Base-by-base conservation (phyloP, 2,113 vertebrate genomes). In the Alexandromys fortis region DNA sequence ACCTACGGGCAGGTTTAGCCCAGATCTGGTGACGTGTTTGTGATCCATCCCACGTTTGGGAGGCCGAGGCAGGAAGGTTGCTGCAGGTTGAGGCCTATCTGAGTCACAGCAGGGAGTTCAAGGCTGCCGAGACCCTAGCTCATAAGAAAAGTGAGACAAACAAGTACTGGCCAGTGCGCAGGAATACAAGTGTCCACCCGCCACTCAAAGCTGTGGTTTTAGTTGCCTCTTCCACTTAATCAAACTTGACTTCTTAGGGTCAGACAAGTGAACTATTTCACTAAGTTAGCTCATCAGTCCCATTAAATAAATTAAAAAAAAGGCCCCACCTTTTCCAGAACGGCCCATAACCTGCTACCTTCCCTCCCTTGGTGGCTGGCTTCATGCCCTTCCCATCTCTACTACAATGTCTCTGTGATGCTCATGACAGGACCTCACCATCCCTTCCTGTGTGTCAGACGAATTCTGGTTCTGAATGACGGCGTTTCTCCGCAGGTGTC, bases 401-500 rank as follows among this genome's bases (percentile, higher is more conserved):
- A n/a, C 42, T 94, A 70, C 95, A 91, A 65, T 86, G 96, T 97
- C 97, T 95, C 92, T 94, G 61, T 92, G 91, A 76, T 49, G 85
- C 61, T 91, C 55, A 86, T 97, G 98, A 97, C 92, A 92, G 97
- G 83, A 96, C 93, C 97, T 47, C 78, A 94, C 90, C 79, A 96
- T 96, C 87, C 93, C 97, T 73, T 67, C 93, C 49, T 72, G 96
- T 97, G 89, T 97, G 93, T 87, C 91, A 94, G 93, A 98, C 94
- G 97, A 97, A 97, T 98, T 98, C 95, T 86, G 38, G 86, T 92
- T 96, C 93, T 92, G 79, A 96, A 42, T 55, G 3, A 88, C 76
- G 92, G 38, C 94, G 35, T 96, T 97, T 94, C 96, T 97, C 94
- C 94, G 83, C 96, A 97, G 96, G 97, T 98, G 97, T 94, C 91